Conservation (phyloP, 2,113 vertebrate genomes). For the Megaceryle maxima region DNA sequence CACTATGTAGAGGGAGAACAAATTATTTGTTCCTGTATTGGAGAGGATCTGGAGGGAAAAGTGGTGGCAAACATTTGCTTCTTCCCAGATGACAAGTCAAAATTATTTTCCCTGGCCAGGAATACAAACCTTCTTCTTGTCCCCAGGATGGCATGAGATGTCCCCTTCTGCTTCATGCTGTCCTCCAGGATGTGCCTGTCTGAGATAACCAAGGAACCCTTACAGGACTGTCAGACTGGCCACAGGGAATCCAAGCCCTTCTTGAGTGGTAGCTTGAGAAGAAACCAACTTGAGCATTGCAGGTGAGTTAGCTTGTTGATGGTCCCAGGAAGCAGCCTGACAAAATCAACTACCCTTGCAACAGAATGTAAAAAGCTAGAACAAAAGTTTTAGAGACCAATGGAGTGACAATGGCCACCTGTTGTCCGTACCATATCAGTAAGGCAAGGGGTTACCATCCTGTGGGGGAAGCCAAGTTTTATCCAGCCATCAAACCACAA, state of each 20-base stretch:
- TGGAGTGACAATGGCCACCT: background rate
- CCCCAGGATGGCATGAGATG: background rate
- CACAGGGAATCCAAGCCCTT: background rate
- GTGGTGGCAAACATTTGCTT: background rate
- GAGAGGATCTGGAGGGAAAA: background rate
- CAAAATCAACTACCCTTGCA: background rate
- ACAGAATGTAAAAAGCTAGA: background rate
- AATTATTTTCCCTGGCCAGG: background rate
- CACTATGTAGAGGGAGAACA: background rate
- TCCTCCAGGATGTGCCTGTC: background rate
- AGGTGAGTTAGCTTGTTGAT: background rate
- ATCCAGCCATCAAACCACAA: background rate
- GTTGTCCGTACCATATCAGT: background rate
- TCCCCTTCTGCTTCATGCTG: background rate
- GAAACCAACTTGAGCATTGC: background rate
- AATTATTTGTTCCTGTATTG: slow-evolving; percentile 20
- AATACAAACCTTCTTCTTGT: background rate
- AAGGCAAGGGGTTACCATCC: background rate
- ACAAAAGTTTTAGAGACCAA: background rate
- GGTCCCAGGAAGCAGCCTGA: background rate
- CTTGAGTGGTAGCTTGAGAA: background rate
- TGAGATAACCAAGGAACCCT: background rate
- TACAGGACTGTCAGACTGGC: background rate
- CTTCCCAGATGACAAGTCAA: background rate
- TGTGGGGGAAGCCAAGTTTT: background rate